Evolutionary conservation across 2,888 invertebrate species (phyloP).

Genomic region (Apotomis betuletana): DNA sequence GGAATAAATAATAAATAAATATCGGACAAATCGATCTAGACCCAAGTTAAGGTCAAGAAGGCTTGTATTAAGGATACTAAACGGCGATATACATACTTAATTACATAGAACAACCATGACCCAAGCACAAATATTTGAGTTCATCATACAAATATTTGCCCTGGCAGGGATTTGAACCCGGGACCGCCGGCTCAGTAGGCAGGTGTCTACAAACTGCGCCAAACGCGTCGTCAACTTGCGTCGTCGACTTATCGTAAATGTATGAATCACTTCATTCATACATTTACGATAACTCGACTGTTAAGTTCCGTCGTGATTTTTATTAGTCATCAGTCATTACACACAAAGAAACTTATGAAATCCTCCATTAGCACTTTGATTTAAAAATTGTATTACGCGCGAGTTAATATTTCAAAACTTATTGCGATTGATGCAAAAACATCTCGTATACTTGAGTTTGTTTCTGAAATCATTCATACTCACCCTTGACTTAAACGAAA

Average conservation of each 20-base stretch:
- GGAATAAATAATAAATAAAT: background rate
- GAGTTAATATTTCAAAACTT: background rate
- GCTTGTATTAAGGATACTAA: no score
- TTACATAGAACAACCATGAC: no score
- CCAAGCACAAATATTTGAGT: no score
- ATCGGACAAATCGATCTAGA: no score
- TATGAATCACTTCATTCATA: slow-evolving; percentile 30
- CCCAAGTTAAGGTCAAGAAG: no score
- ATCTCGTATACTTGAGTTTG: background rate
- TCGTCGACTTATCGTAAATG: no score
- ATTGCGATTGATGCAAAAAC: background rate
- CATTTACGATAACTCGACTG: slow-evolving; percentile 16
- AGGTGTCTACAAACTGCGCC: no score
- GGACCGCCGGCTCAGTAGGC: no score
- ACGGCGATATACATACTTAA: no score
- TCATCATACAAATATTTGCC: no score
- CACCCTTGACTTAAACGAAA: slow-evolving; percentile 37
- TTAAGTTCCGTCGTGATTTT: slow-evolving; percentile 16
- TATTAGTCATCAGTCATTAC: slow-evolving; percentile 28
- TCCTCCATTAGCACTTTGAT: slow-evolving; percentile 16
- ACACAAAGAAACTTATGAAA: slow-evolving; percentile 22
- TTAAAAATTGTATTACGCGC: background rate
- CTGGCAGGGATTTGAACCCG: no score
- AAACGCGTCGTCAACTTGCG: no score
- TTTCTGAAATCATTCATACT: slow-evolving; percentile 12